Base-by-base conservation (phyloP, 2,888 invertebrate species). In the Nasonia oneida region DNA sequence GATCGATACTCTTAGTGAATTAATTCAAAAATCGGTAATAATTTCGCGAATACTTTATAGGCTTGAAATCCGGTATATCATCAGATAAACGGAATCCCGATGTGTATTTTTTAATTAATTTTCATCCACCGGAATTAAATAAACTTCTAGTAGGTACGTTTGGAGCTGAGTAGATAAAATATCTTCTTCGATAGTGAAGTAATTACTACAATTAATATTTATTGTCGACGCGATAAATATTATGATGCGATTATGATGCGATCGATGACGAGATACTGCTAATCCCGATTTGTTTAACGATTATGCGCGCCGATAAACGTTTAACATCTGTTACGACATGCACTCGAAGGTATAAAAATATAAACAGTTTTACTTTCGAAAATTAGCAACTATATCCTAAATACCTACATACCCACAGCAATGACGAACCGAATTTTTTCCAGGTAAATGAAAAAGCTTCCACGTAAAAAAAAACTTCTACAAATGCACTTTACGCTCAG, bases 401-500 rank as follows among this genome's bases (percentile, higher is more conserved):
- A 37, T 37, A 37, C 37, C 15, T 53, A 15, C 10, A 53, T 15
- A 53, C 15, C 53, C 15, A 53, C 53, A 18, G 8, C 53, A 64
- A 23, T 12, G 29, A 33, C 10, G 14, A 47, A 33, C 70, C 23
- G 4, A 50, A 33, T 29, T 73, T 57, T 57, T 53, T 15, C 73
- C 64, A 47, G 64, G 74, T 39, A 4, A 33, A 53, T 37, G 18
- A 39, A 8, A 23, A 18, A 42, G 2, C 67, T 33, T 29, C 33
- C 15, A 29, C 64, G 2, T 29, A 64, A 75, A 75, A 39, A 77
- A 42, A 64, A 42, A 42, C 37, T 1, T 3, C 4, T 53, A n/a
- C 15, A 23, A 23, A 50, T 74, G 79, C 79, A 84, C 12, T 73
- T 78, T 75, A 73, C 39, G 33, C 50, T 61, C 39, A 6, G 23